Evolutionary conservation across 2,888 invertebrate genomes (phyloP), one percentile per base, ranked within the genome.

Genomic region (Abrostola triplasia): DNA sequence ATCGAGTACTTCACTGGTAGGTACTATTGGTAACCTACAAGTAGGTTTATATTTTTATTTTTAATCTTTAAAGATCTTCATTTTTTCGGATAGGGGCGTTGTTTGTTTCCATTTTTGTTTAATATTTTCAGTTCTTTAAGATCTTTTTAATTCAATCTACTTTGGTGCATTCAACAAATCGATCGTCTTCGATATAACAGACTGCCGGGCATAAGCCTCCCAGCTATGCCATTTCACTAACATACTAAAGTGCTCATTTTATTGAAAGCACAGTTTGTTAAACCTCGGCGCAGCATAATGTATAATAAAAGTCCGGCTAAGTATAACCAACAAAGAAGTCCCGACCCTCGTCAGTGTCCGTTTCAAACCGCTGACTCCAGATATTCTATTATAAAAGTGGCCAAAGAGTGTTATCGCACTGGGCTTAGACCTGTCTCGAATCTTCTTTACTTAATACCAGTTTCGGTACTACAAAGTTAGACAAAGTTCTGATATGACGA

Each of bases 311-410:
- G 47, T 53, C 35, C 42, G 42, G 49, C 55, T 54, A 41, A 54
- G 53, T 53, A 57, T 47, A 64, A 70, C 75, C 61, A 62, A 61
- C 60, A 64, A 75, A 70, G 67, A 65, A 59, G 64, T 62, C 48
- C 48, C 12, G 67, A 78, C 78, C 78, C 66, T 76, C 76, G 61
- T 78, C 78, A 78, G 60, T 35, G 76, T 78, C 76, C 0, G 59
- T 35, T 35, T 50, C 55, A 64, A 73, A 59, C 58, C 66, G 52
- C 66, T 72, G 62, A 59, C 6, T 41, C 37, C 60, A 56, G 67
- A 74, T 74, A 78, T 70, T 66, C 59, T 74, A 59, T 74, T 59
- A 74, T 59, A 70, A 74, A 67, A 65, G 10, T 69, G 47, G 53
- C 38, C 59, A 55, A 52, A 64, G 60, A 70, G 44, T 64, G 64